Evolutionary conservation across 2,888 invertebrate genomes (phyloP).

Genomic region (Cartodere bifasciata): DNA sequence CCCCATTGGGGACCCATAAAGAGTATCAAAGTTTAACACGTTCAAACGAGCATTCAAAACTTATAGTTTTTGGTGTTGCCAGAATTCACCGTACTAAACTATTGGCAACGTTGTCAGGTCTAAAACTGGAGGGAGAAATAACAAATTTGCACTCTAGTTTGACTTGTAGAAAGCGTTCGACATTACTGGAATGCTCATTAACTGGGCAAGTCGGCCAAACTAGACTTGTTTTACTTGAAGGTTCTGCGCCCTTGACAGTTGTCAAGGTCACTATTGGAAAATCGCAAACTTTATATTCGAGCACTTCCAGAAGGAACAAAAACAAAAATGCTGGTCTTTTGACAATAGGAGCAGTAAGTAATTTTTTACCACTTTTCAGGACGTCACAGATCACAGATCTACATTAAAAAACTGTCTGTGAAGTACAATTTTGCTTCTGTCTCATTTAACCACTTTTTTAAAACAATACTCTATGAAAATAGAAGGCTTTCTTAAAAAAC

Average conservation of each 20-base stretch:
- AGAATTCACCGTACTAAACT: slow-evolving; percentile 77
- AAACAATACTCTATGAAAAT: too few relatives aligned
- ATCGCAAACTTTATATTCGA: slow-evolving; percentile 84
- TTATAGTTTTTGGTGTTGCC: slow-evolving; percentile 78
- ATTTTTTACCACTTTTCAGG: too few relatives aligned
- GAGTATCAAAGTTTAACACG: too few relatives aligned
- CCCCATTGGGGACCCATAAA: too few relatives aligned
- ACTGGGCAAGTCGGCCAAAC: slow-evolving; percentile 85
- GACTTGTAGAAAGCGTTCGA: slow-evolving; percentile 77
- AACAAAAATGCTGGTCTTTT: slow-evolving; percentile 71
- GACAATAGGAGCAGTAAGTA: slow-evolving; percentile 58
- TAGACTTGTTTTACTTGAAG: slow-evolving; percentile 85
- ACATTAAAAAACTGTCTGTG: too few relatives aligned
- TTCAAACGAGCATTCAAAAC: slow-evolving; percentile 55
- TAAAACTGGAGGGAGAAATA: slow-evolving; percentile 90
- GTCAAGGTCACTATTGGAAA: slow-evolving; percentile 87
- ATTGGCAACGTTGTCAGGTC: slow-evolving; percentile 80
- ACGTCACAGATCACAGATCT: too few relatives aligned
- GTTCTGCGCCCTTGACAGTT: slow-evolving; percentile 85
- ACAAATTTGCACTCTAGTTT: slow-evolving; percentile 83
- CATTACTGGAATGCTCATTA: slow-evolving; percentile 58
- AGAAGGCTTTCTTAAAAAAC: too few relatives aligned
- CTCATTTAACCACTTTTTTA: too few relatives aligned
- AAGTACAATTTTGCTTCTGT: too few relatives aligned
- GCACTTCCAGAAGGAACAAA: slow-evolving; percentile 59